These are phyloP conservation scores for Scolanthus callimorphus DNA, from an alignment of 92 coral and sea anemone species.

Conservation along the genomic window DNA sequence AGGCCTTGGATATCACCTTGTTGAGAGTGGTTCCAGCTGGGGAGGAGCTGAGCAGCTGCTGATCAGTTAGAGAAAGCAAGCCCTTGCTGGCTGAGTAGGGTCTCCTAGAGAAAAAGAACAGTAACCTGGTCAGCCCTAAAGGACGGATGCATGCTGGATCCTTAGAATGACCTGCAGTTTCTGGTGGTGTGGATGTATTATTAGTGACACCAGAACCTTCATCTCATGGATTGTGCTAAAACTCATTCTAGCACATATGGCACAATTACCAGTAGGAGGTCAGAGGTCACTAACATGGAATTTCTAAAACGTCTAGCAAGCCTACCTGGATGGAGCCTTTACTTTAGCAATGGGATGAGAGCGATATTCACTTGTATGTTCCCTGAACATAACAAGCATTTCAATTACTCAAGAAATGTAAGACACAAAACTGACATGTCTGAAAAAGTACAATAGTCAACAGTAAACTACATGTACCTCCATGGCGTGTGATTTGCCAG, in stretches of 20 bases:
- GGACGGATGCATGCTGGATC: too few relatives aligned
- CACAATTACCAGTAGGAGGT: too few relatives aligned
- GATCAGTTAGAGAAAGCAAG: constrained; percentile 72
- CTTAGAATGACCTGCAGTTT: too few relatives aligned
- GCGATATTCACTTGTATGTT: constrained; percentile 54
- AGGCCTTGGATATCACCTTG: too few relatives aligned
- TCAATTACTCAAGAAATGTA: too few relatives aligned
- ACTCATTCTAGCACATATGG: not conserved
- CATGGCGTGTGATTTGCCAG: constrained; percentile 66
- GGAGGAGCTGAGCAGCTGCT: constrained; percentile 53
- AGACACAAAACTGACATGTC: too few relatives aligned
- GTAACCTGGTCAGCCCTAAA: not conserved
- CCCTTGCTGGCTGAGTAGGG: constrained; percentile 86
- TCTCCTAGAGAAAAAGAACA: constrained; percentile 46
- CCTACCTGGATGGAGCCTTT: constrained; percentile 49
- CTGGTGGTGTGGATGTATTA: too few relatives aligned
- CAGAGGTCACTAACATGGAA: too few relatives aligned
- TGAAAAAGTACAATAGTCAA: too few relatives aligned
- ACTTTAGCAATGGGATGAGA: constrained; percentile 57
- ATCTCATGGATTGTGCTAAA: not conserved
- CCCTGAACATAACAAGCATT: constrained; percentile 12
- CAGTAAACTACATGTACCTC: constrained; percentile 73
- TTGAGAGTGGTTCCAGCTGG: constrained; percentile 55
- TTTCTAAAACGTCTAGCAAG: not conserved
- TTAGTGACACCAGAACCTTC: too few relatives aligned